Evolutionary conservation across 2,113 vertebrate genomes (phyloP).

Genomic region (Rattus rattus): DNA sequence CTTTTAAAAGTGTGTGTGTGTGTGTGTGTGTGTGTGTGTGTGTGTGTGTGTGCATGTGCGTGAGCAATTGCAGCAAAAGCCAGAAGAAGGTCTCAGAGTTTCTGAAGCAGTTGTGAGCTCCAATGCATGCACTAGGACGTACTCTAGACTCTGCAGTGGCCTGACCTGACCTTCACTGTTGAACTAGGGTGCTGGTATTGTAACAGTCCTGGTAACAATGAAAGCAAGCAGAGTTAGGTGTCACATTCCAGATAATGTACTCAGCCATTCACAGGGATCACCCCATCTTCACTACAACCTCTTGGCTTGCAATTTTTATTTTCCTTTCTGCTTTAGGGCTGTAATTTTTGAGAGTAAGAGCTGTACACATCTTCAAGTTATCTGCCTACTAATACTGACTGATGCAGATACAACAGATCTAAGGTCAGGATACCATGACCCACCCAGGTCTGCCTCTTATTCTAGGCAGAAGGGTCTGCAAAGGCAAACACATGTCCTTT

Average conservation of each 20-base stretch:
- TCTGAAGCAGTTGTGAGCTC: background rate
- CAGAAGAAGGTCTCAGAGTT: background rate
- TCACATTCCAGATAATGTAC: background rate
- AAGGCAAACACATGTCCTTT: conserved; percentile 59
- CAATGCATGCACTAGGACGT: background rate
- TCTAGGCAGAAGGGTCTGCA: background rate
- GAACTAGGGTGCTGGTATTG: background rate
- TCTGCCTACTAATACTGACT: background rate
- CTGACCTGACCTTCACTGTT: too few relatives aligned
- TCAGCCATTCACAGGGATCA: background rate
- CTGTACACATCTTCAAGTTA: background rate
- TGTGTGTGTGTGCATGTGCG: background rate
- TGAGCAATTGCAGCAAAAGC: too few relatives aligned
- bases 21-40: background rate
- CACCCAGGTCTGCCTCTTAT: background rate
- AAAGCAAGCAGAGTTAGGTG: background rate
- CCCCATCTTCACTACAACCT: background rate
- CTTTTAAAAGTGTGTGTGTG: background rate
- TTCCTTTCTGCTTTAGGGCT: conserved; percentile 26
- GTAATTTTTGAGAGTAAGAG: conserved; percentile 2
- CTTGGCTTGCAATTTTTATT: conserved; percentile 23
- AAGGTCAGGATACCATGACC: background rate
- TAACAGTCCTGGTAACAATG: background rate
- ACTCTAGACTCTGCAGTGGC: background rate
- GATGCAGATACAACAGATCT: background rate